Evolutionary conservation across 2,113 vertebrate species (phyloP), one percentile per base, ranked within the genome.

Genomic region (Tachuris rubrigastra): DNA sequence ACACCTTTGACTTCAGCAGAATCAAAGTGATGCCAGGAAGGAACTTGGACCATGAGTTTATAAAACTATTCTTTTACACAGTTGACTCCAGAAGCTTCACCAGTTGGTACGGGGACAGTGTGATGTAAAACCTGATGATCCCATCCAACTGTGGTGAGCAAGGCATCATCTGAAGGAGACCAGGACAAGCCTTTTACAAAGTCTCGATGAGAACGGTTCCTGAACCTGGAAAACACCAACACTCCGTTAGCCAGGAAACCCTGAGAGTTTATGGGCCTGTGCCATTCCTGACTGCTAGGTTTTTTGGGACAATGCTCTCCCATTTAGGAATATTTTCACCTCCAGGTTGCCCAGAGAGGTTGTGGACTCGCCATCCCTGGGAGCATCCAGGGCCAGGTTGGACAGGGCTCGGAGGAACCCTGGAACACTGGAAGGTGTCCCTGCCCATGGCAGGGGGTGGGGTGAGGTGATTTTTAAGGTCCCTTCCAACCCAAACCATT

Each of bases 51-150:
- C 60, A 4, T 7, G 37, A 85, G 73, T 96, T 95, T 95, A 90
- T 96, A 92, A 95, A 87, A 95, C 95, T 98, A 98, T 88, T 98
- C 97, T 12, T 96, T 95, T 56, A 96, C 95, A 94, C 85, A 97
- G 75, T 97, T 96, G 46, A 93, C 87, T 93, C 79, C 96, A 82
- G 97, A 83, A 75, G 91, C 79, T 79, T 97, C 78, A 49, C 92
- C 95, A 60, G 94, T 91, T 31, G 98, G 97, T 24, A 87, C 20
- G 24, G 95, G 96, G 55, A 99, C 91, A 8, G 95, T 95, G 96
- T 99, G 99, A 96, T 99, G 99, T 65, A 99, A 97, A 91, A 99
- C 99, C 69, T 99, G 98, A 90, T 99, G 99, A 96, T 99, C 99
- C 99, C 99, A 99, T 87, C 99, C 99, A 50, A 98, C 98, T 4